Evolutionary conservation across 2,888 invertebrate genomes (phyloP).

Genomic region (Acanthosepion pharaonis): DNA sequence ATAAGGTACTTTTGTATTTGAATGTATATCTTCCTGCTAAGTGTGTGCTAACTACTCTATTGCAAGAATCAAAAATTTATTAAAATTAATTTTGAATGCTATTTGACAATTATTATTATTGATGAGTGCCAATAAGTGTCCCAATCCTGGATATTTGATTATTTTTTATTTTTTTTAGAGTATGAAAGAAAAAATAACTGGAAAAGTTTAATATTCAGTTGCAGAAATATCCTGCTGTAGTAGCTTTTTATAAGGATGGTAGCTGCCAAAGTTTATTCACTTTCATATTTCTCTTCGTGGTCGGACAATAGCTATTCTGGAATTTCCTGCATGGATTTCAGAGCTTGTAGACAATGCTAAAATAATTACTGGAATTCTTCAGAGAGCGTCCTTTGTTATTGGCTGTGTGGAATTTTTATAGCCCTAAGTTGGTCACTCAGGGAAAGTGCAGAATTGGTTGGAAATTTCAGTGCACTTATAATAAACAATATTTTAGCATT

Average conservation of each 20-base stretch:
- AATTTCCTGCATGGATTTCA: conserved; percentile 24
- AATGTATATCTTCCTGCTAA: neutral
- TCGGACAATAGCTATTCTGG: conserved; percentile 45
- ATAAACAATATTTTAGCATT: neutral
- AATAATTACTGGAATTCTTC: conserved; percentile 33
- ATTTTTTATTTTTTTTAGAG: neutral
- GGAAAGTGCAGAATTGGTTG: conserved; percentile 43
- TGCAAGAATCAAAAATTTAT: neutral
- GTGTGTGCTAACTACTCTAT: neutral
- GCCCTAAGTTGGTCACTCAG: conserved; percentile 43
- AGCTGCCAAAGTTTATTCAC: neutral
- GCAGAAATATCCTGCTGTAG: neutral
- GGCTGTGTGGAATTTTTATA: conserved; percentile 45
- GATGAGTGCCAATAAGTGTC: neutral
- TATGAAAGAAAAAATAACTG: neutral
- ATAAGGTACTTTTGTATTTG: neutral
- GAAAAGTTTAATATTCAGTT: neutral
- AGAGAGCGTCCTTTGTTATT: conserved; percentile 44
- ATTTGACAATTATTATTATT: neutral
- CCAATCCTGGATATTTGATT: neutral
- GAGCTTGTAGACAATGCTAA: conserved; percentile 41
- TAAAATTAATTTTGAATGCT: neutral
- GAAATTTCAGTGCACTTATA: neutral
- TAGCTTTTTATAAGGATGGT: neutral
- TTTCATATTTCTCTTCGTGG: neutral